Base-by-base conservation (phyloP, 1,140 invertebrate genomes). In the Ptiloglossa arizonensis region DNA sequence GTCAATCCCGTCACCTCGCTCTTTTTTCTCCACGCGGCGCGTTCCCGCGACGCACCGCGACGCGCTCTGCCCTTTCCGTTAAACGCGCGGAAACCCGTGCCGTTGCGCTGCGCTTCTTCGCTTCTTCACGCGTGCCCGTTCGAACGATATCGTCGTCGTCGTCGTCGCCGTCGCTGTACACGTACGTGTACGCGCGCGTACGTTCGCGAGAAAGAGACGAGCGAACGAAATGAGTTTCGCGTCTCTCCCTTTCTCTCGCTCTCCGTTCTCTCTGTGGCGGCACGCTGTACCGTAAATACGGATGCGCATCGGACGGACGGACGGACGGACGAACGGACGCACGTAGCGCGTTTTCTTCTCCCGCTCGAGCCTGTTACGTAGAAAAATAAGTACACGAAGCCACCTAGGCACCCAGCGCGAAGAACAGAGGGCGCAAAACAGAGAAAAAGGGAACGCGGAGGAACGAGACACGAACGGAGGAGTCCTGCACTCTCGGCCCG, bases 321-420 rank as follows among this genome's bases (percentile, higher is more conserved):
- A 24, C 60, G n/a, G 32, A 75, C 22, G 44, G 52, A 19, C 62
- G 22, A 24, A 17, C 56, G 17, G 24, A 24, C 60, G n/a, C 44
- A 75, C 22, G 44, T 27, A 74, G 11, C 32, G 70, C n/a, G 48
- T 68, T 68, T 67, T 75, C 46, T 59, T 57, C 76, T 44, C 70
- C 62, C 41, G 67, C 79, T 57, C 52, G 54, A 59, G 74, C 74
- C 79, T 85, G 84, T 87, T 87, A 88, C 74, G 73, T 80, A 75
- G 82, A 88, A 84, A 89, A 88, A 87, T 89, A 88, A 89, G 87
- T 83, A 78, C 80, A 73, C 56, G 66, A 41, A 87, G 86, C 82
- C 82, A 87, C 68, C 85, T 85, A 83, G 80, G 76, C 75, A 81
- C 44, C 82, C 79, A 60, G 62, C 69, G 63, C 24, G 54, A 69